Evolutionary conservation across 2,797 vertebrate genomes (phyloP).

Genomic region (Epinephelus coioides): DNA sequence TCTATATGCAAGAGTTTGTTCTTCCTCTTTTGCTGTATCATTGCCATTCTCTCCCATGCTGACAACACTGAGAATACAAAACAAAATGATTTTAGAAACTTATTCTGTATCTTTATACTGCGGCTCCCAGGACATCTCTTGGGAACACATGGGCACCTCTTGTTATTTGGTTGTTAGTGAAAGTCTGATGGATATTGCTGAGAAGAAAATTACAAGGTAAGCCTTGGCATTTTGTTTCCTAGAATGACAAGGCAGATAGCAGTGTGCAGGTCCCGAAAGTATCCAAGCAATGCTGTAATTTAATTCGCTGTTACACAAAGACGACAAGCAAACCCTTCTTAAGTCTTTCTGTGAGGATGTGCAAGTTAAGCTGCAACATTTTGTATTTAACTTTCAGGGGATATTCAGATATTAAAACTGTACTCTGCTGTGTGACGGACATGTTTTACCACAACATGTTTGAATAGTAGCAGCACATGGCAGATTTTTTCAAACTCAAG

Average conservation of each 20-base stretch:
- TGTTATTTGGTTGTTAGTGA: neutral
- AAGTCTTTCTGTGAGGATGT: no score
- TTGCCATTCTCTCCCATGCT: neutral
- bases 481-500: no score
- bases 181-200: neutral
- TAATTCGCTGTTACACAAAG: no score
- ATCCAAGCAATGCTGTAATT: neutral
- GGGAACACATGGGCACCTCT: neutral
- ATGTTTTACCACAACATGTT: no score
- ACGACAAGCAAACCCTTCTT: neutral
- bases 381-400: neutral
- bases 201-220: neutral
- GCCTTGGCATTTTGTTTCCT: neutral
- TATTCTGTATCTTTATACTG: neutral
- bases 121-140: neutral
- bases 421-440: no score
- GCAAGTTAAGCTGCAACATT: neutral
- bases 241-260: neutral
- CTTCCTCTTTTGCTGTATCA: neutral
- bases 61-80: neutral
- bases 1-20: neutral
- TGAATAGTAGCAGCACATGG: no score
- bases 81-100: neutral
- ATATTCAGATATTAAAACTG: no score
- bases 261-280: neutral